Evolutionary conservation across 2,113 vertebrate species (phyloP).

Genomic region (Marmota flaviventris): DNA sequence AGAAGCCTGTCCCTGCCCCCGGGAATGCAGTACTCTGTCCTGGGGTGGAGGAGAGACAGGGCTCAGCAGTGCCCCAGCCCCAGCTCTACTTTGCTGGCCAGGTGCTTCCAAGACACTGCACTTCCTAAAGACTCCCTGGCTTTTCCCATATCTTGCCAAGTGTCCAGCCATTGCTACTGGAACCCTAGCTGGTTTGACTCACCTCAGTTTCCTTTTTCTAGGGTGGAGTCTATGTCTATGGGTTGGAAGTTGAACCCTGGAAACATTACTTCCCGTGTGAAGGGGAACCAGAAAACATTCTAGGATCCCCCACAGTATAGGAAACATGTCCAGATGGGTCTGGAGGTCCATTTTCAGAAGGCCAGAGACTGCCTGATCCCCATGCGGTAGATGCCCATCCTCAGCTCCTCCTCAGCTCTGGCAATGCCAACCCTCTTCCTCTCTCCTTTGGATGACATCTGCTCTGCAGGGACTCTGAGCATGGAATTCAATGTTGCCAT

Average conservation of each 20-base stretch:
- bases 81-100: neutral
- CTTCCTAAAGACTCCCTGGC: neutral
- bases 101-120: neutral
- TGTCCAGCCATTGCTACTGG: neutral
- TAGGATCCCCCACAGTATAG: too few relatives aligned
- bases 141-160: neutral
- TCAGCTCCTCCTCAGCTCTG: neutral
- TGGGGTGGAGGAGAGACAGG: neutral
- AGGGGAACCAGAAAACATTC: conserved; percentile 74
- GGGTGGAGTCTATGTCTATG: conserved; percentile 95
- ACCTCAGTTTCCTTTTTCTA: conserved; percentile 74
- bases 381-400: conserved; percentile 89
- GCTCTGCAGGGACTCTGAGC: conserved; percentile 50
- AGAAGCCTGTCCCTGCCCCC: neutral
- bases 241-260: conserved; percentile 87
- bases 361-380: conserved; percentile 93
- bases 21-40: neutral
- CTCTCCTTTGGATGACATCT: conserved; percentile 32
- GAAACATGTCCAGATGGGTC: too few relatives aligned
- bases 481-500: neutral
- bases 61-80: neutral
- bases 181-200: neutral
- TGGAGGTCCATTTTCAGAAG: conserved; percentile 72
- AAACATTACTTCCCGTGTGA: conserved; percentile 91
- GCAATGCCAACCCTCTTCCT: neutral